Evolutionary conservation across 2,113 vertebrate species (phyloP), one percentile per base, ranked within the genome.

Genomic region (Lasiurus borealis): DNA sequence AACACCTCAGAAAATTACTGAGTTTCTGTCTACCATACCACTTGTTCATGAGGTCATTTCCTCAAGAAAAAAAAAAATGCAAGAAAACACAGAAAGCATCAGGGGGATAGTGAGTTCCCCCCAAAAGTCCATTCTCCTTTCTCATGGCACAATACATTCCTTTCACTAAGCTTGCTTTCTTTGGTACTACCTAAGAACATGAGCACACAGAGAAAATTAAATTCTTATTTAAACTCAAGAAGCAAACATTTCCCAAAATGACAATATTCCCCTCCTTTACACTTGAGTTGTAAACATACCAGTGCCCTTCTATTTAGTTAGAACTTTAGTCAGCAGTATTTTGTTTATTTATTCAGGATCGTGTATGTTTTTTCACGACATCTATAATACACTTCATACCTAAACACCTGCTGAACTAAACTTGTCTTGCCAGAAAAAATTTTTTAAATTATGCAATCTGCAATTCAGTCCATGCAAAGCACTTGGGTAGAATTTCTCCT

Each of bases 371-470:
- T 98, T 97, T 97, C 86, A 97, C 89, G 97, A 93, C 31, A 95
- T 46, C 95, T 97, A 97, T 93, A 96, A 93, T 93, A 96, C 27
- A 90, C 96, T 97, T 98, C 95, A 97, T 94, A 97, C 95, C 95
- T 97, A 97, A 98, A 98, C 98, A 98, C 98, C 97, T 98, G 98
- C 96, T 98, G 97, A 98, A 97, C 91, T 91, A 85, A 98, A 97
- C 96, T 97, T 92, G 95, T 95, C 96, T 93, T 98, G 97, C 97
- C 97, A 98, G 97, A 95, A 97, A 98, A 97, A 97, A 97, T 95
- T 96, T 93, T 81, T 97, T 81, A 97, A 98, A 98, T 98, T 98
- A 98, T 98, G 98, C 98, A 99, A 98, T 98, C 97, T 94, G 50
- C 89, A 96, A 97, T 97, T 97, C 94, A 98, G 90, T 96, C 92